Evolutionary conservation across 92 coral and sea anemone species (phyloP), one percentile per base, ranked within the genome.

Genomic region (Phenganax subtilis): DNA sequence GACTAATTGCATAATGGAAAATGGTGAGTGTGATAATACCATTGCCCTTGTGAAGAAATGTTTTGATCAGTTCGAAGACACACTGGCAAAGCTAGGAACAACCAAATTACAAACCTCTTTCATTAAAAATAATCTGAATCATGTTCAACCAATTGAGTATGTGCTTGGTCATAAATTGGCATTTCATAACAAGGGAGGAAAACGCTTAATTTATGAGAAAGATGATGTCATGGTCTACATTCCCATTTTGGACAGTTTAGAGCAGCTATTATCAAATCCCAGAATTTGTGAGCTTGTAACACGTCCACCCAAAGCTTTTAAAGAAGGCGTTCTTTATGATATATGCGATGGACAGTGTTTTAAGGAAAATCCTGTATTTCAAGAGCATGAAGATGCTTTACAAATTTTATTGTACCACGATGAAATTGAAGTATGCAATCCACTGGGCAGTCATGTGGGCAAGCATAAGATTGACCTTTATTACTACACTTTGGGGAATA

Each of bases 221-320:
- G 65, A 59, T 59, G 65, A 59, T 20, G 25, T 20, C 16, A 59
- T 59, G 65, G 65, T 59, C n/a, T 59, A 59, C 65, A 59, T 59
- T 14, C 65, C 65, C 25, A 59, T 59, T 20, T 20, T 59, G 16
- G 65, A 59, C 16, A 59, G 65, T 20, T 14, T 59, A 14, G 65
- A 59, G 65, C 2, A 59, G 65, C 65, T 59, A 14, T 20, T 59
- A 14, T 59, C 65, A 59, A 59, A 59, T 59, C 65, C 3, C 16
- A 59, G 65, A 20, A 59, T 59, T 59, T 59, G 16, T 6, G 65
- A 59, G 25, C 65, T 59, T 59, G 27, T 59, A 14, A 25, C 25
- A 14, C 0, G 65, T 59, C 65, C 16, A 14, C n/a, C 65, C 16
- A 59, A 59, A 25, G 27, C 16, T 14, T 59, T 3, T 59, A 59